Evolutionary conservation across 1,140 invertebrate species (phyloP).

Genomic region (Euura saliciscinereae): DNA sequence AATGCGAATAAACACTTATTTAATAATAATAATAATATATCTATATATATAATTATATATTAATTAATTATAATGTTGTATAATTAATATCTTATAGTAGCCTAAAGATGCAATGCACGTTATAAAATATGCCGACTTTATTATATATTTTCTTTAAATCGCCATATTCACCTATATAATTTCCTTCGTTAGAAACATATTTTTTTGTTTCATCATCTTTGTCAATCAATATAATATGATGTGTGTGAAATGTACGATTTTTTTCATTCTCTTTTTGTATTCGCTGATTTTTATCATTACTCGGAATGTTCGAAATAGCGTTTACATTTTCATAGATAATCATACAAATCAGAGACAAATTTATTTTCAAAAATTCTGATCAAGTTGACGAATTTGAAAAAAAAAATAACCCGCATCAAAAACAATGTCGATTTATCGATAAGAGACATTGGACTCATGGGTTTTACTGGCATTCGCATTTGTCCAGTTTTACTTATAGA

Average conservation of each 20-base stretch:
- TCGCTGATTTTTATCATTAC: constrained; percentile 20
- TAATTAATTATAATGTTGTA: constrained; percentile 51
- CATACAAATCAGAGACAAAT: no score
- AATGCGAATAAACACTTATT: constrained; percentile 59
- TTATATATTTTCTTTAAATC: constrained; percentile 19
- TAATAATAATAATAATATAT: constrained; percentile 38
- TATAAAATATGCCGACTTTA: constrained; percentile 34
- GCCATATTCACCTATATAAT: constrained; percentile 21
- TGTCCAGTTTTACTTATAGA: no score
- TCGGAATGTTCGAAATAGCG: constrained; percentile 36
- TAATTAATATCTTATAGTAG: constrained; percentile 44
- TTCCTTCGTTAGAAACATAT: neutral
- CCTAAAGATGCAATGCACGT: constrained; percentile 44
- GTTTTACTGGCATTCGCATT: no score
- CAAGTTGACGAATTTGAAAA: no score
- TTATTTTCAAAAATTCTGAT: no score
- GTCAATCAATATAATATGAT: no score
- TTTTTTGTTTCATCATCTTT: no score
- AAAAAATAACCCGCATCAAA: no score
- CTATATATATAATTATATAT: constrained; percentile 44
- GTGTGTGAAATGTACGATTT: neutral
- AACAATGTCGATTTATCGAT: no score
- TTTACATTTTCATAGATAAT: neutral
- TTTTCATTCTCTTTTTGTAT: neutral
- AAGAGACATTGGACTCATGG: no score